A percentile compares a stretch with the other conserved stretches of the same genome.
These are phyloP conservation scores for Xylocampa areola DNA, from an alignment of 2,888 invertebrate genomes.

Conservation along the genomic window DNA sequence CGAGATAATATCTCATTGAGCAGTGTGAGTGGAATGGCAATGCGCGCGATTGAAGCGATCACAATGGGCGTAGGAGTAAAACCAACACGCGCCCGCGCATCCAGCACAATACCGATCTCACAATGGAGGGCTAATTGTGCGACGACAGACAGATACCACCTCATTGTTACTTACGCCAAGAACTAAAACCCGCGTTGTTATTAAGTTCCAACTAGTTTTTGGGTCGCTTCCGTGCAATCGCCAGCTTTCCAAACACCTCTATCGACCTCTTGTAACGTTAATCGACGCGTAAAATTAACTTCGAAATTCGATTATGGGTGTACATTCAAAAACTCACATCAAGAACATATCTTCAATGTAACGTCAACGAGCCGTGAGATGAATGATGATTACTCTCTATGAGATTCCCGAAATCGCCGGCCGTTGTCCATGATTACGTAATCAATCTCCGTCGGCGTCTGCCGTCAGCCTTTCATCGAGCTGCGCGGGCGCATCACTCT, in stretches of 20 bases:
- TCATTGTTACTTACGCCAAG: conserved; percentile 71
- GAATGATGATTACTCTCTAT: conserved; percentile 86
- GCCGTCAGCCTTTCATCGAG: conserved; percentile 85
- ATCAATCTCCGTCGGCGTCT: conserved; percentile 86
- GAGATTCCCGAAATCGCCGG: conserved; percentile 82
- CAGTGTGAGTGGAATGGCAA: conserved; percentile 75
- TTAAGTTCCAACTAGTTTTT: conserved; percentile 57
- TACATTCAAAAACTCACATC: conserved; percentile 67
- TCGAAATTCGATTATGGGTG: conserved; percentile 66
- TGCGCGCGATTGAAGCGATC: conserved; percentile 75
- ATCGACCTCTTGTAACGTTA: conserved; percentile 56
- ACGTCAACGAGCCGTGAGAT: conserved; percentile 85
- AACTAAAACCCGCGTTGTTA: conserved; percentile 65
- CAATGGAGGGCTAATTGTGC: conserved; percentile 87
- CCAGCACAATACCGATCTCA: conserved; percentile 72
- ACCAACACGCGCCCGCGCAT: conserved; percentile 82
- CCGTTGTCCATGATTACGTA: conserved; percentile 86
- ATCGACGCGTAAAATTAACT: conserved; percentile 73
- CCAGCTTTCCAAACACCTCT: conserved; percentile 58
- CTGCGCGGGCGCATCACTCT: conserved; percentile 80
- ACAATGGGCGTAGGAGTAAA: conserved; percentile 87
- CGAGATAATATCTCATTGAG: conserved; percentile 84
- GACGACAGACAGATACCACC: conserved; percentile 82
- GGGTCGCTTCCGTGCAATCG: conserved; percentile 59
- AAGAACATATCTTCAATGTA: conserved; percentile 71